These are phyloP conservation scores for Tragopan temminckii DNA, from an alignment of 2,797 vertebrate genomes.

Conservation along the genomic window DNA sequence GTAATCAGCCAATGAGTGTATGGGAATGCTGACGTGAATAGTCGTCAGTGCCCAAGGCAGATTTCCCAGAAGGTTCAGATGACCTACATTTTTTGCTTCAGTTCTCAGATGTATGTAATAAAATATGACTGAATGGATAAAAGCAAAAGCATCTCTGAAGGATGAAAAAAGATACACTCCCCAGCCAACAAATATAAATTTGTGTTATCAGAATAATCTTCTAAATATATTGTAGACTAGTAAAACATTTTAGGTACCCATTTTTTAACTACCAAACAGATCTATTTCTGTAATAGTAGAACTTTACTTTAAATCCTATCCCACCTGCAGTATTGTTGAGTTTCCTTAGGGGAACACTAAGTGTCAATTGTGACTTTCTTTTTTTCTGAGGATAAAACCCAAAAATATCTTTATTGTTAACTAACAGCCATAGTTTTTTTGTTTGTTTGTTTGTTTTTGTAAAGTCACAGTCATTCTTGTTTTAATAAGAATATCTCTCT, in stretches of 20 bases:
- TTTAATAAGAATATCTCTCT: background rate
- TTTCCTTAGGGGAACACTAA: background rate
- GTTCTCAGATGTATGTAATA: background rate
- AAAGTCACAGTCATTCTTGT: background rate
- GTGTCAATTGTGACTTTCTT: background rate
- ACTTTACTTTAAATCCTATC: background rate
- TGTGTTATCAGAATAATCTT: background rate
- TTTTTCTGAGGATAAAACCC: background rate
- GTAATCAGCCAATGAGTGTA: background rate
- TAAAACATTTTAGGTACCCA: background rate
- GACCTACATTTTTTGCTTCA: slow-evolving; percentile 61
- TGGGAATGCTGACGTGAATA: background rate
- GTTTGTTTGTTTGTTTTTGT: background rate
- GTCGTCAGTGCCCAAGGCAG: background rate
- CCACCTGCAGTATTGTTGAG: background rate
- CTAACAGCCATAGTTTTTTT: background rate
- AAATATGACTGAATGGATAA: slow-evolving; percentile 19
- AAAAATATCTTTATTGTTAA: background rate
- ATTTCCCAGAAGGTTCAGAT: slow-evolving; percentile 17
- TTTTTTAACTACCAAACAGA: background rate
- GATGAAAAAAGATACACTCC: background rate
- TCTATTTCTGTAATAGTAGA: background rate
- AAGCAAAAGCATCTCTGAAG: background rate
- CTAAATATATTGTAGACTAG: background rate
- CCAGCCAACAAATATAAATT: background rate